Percentiles rank a stretch among this genome's conserved stretches.
Evolutionary conservation across 2,888 invertebrate genomes (phyloP).

Genomic region (Sarcophaga rosellei): DNA sequence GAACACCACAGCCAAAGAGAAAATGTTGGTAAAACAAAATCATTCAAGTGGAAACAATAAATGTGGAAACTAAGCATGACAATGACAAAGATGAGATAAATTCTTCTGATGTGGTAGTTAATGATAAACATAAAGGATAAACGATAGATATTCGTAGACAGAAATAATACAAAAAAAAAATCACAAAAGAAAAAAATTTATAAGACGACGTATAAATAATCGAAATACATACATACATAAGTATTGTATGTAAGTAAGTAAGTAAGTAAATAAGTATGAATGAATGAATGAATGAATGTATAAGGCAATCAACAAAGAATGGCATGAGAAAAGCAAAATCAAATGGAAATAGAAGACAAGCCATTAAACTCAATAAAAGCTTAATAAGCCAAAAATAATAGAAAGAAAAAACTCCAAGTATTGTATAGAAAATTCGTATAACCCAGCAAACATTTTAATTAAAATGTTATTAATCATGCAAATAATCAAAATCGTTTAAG

Average conservation of each 20-base stretch:
- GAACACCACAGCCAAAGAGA: conserved; percentile 5
- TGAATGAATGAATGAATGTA: background rate
- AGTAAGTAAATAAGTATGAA: too few relatives aligned
- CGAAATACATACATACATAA: conserved; percentile 10
- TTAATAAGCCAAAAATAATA: conserved; percentile 26
- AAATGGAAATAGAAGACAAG: background rate
- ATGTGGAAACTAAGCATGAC: conserved; percentile 35
- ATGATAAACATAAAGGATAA: conserved; percentile 6
- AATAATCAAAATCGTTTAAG: background rate
- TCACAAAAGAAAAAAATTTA: background rate
- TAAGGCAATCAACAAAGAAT: conserved; percentile 36
- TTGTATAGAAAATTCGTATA: too few relatives aligned
- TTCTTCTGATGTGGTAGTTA: background rate
- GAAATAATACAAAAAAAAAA: background rate
- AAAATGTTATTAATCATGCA: background rate
- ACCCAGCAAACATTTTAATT: background rate
- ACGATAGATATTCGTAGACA: background rate
- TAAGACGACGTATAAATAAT: background rate
- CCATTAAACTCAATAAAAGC: conserved; percentile 6
- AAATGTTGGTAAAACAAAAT: conserved; percentile 25
- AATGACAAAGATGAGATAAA: background rate
- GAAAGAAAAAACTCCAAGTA: background rate
- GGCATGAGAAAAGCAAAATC: background rate
- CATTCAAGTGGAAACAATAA: conserved; percentile 64
- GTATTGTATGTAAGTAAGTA: too few relatives aligned